phyloP scores from a whole-genome alignment of 2,888 invertebrate species.

The Colostygia pectinataria region DNA sequence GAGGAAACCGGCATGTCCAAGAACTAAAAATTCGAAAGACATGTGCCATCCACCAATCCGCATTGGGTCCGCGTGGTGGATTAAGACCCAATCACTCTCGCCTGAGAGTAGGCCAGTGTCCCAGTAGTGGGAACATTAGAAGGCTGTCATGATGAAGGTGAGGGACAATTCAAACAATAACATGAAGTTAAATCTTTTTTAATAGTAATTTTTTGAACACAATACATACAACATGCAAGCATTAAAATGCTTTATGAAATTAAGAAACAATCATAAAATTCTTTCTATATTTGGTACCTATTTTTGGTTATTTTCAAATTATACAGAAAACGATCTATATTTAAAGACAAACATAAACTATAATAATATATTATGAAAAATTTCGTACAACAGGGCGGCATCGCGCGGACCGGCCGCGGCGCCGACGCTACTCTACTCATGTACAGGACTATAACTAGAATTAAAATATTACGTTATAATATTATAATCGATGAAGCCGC shows the following conservation, averaged over 20 bases:
- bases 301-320: conserved; percentile 81
- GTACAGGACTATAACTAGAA: conserved; percentile 49
- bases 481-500: conserved; percentile 49
- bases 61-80: no score
- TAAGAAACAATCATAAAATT: conserved; percentile 76
- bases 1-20: no score
- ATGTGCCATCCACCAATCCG: no score
- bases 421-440: conserved; percentile 48
- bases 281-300: conserved; percentile 82
- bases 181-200: conserved; percentile 68
- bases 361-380: conserved; percentile 80
- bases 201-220: conserved; percentile 82
- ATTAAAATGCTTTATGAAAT: conserved; percentile 81
- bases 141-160: no score
- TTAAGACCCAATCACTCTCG: no score
- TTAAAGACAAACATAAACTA: conserved; percentile 80
- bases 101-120: no score
- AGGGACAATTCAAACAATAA: conserved; percentile 37
- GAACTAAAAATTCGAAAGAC: no score
- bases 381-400: conserved; percentile 68
- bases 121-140: no score
- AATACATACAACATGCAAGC: conserved; percentile 84
- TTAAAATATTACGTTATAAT: conserved; percentile 45
- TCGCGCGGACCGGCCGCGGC: conserved; percentile 57
- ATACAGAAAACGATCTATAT: conserved; percentile 77